Percentiles rank a stretch among this genome's conserved stretches.
phyloP scores from a whole-genome alignment of 1,140 invertebrate genomes.

The Polypedilum pembai region DNA sequence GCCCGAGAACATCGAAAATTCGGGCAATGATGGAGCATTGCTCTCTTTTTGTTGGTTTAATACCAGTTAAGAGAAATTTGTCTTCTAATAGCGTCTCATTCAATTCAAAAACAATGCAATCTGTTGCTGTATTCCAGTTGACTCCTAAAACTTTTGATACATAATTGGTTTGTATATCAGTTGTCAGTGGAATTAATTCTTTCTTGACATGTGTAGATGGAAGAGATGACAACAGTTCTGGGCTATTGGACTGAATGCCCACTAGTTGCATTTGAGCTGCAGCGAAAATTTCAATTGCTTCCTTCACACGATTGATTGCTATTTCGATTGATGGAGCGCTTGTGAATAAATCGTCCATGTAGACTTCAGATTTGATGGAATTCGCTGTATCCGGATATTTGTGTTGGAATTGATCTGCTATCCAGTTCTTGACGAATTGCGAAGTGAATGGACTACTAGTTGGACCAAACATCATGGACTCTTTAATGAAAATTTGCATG shows the following conservation, averaged over 20 bases:
- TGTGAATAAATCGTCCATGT: neutral
- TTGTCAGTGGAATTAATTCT: neutral
- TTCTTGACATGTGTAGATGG: neutral
- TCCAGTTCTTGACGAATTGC: neutral
- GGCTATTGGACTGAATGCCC: neutral
- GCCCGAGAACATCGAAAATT: constrained; percentile 37
- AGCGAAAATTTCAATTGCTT: neutral
- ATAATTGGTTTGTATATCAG: neutral
- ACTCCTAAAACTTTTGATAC: neutral
- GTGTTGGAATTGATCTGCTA: neutral
- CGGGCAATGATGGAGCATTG: constrained; percentile 32
- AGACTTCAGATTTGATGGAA: neutral
- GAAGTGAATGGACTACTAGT: neutral
- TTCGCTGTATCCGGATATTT: neutral
- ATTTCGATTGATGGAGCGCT: neutral
- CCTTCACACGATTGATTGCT: neutral
- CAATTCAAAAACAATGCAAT: neutral
- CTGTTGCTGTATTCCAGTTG: neutral
- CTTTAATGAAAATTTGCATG: neutral
- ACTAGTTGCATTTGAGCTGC: neutral
- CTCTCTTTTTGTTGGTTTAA: constrained; percentile 32
- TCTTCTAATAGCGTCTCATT: neutral
- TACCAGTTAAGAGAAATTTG: too few species aligned
- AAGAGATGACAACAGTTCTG: neutral
- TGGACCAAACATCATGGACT: neutral